Evolutionary conservation across 1,140 invertebrate species (phyloP).

Genomic region (Drosophila kohkoa): DNA sequence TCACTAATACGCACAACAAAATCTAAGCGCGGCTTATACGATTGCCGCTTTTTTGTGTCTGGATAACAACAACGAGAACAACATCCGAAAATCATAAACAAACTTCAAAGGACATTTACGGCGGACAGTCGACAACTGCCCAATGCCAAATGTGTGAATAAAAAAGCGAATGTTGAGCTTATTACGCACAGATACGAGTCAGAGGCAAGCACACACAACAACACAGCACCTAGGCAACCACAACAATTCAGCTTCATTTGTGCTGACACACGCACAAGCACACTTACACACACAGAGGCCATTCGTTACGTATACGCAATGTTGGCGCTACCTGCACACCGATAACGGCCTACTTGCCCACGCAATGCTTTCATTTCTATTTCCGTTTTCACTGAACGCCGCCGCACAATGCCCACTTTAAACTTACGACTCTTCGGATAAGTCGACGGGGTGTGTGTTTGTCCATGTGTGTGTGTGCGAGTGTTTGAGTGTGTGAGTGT

Average conservation of each 20-base stretch:
- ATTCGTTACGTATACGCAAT: constrained; percentile 47
- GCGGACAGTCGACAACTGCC: constrained; percentile 65
- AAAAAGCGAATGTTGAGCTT: constrained; percentile 61
- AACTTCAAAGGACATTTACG: constrained; percentile 74
- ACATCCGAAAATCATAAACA: constrained; percentile 85
- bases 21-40: constrained; percentile 68
- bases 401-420: constrained; percentile 54
- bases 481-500: neutral
- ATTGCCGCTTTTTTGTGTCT: constrained; percentile 45
- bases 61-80: constrained; percentile 5
- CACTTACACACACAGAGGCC: constrained; percentile 3
- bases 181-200: constrained; percentile 67
- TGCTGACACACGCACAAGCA: constrained; percentile 41
- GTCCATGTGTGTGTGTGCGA: neutral
- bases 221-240: constrained; percentile 47
- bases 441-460: neutral
- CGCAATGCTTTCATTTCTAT: constrained; percentile 53
- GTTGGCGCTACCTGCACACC: constrained; percentile 21
- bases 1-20: constrained; percentile 79
- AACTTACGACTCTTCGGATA: constrained; percentile 42
- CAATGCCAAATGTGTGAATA: constrained; percentile 14
- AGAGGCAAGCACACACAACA: constrained; percentile 1
- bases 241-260: constrained; percentile 75
- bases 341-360: constrained; percentile 50
- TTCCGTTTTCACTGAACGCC: constrained; percentile 50